Evolutionary conservation across 2,888 invertebrate species (phyloP), one percentile per base, ranked within the genome.

Genomic region (Euclidia mi): DNA sequence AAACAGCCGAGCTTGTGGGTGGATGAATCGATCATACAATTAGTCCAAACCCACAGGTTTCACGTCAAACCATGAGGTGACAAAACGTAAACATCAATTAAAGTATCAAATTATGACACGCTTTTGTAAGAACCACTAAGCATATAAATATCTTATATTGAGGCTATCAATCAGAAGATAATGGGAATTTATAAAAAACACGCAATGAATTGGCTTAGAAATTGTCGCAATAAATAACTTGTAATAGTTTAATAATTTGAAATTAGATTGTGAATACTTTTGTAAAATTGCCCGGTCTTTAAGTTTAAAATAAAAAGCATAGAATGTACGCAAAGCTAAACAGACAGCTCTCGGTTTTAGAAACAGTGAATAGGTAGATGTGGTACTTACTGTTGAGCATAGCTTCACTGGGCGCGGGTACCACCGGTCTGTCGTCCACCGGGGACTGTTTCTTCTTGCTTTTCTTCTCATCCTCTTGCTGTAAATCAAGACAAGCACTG

Each of bases 381-480:
- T n/a, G 1, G 31, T 20, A 75, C 94, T 93, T 70, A 95, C 95
- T 94, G 73, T 94, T 94, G 71, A 95, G 94, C 90, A 94, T 94
- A 38, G 94, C 94, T 80, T 94, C 94, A 61, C 94, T 94, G 37
- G 95, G 95, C 50, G 94, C 91, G 0, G 95, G 95, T 17, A 94
- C 95, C 34, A 82, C 69, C 2, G 94, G 94, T 60, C 94, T 82
- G 32, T 94, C 94, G 72, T 94, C 94, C 47, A 92, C 92, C 0
- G 94, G 94, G 12, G 94, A 86, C 74, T 89, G 89, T 66, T 91
- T 92, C 78, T 94, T 94, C 82, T 93, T 94, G 74, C 73, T 92
- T 75, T 94, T 94, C 75, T 94, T 93, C 78, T 94, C 93, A 88
- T 94, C 94, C 42, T 94, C 94, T 70, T 88, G 88, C 91, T 92